Evolutionary conservation across 1,140 invertebrate genomes (phyloP).

Genomic region (Scaptodrosophila lebanonensis): DNA sequence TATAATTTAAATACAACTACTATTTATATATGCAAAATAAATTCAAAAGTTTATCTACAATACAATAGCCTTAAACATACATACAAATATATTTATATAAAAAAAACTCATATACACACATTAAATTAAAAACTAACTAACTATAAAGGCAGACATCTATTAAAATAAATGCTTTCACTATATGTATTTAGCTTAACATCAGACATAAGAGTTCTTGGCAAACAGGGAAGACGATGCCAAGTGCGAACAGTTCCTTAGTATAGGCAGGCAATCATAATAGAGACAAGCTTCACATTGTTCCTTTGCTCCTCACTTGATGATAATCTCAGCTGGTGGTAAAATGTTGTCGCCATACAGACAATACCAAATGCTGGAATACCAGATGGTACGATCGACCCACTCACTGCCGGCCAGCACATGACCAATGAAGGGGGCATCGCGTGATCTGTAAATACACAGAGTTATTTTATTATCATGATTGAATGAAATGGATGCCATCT

Average conservation of each 20-base stretch:
- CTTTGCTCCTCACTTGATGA: slow-evolving; percentile 72
- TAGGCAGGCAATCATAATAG: no score
- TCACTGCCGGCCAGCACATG: slow-evolving; percentile 85
- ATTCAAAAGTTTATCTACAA: no score
- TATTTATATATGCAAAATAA: no score
- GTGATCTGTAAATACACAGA: slow-evolving; percentile 79
- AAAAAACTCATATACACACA: slow-evolving; percentile 29
- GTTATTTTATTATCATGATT: not conserved
- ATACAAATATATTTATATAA: slow-evolving; percentile 1
- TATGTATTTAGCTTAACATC: not conserved
- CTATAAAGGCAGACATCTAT: slow-evolving; percentile 3
- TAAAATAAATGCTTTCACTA: not conserved
- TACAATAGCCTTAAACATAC: slow-evolving; percentile 11
- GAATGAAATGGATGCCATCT: not conserved
- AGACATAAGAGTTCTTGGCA: slow-evolving; percentile 15
- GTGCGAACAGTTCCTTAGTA: no score
- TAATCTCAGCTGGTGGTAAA: slow-evolving; percentile 78
- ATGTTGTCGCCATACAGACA: slow-evolving; percentile 81
- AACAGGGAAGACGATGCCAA: not conserved
- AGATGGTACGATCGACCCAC: slow-evolving; percentile 84
- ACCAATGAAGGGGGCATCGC: slow-evolving; percentile 87
- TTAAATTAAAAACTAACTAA: slow-evolving; percentile 3
- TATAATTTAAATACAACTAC: no score
- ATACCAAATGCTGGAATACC: slow-evolving; percentile 86
- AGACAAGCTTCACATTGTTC: no score